Base-by-base conservation (phyloP, 2,888 invertebrate genomes). In the Stenurella melanura region DNA sequence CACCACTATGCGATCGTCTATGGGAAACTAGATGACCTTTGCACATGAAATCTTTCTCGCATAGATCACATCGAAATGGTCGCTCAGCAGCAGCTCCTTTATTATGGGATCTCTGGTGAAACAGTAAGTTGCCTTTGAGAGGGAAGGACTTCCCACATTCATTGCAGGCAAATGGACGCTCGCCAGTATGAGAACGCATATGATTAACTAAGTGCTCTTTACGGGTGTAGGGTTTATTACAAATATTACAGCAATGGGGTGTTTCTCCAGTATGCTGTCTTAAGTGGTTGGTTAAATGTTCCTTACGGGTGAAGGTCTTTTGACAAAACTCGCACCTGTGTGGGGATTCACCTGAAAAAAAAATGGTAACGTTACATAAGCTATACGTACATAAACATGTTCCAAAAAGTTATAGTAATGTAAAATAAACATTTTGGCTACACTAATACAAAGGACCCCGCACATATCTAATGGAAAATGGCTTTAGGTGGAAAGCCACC, bases 71-170 rank as follows among this genome's bases (percentile, higher is more conserved):
- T 72, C 94, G 92, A 90, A 95, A 96, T n/a, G 90, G 89, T 42
- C 90, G 79, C 73, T 90, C 90, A 0, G 90, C 90, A 1, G 85
- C 86, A 1, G 88, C 88, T n/a, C 90, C 90, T 81, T 96, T 96
- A 85, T 95, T 95, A 90, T 96, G 96, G 81, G 96, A 96, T 76
- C 96, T 92, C 90, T 96, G 95, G 88, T 96, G 96, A 91, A 96
- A 96, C 81, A 96, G 91, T 64, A 96, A 90, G 87, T 96, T 96
- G 60, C 85, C 96, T 90, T 96, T 96, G 67, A 96, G 90, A 0
- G 96, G 96, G 90, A 96, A 96, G 68, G 95, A 95, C 88, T 96
- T 96, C 86, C 96, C 96, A 88, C 96, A 96, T 86, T 96, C 96
- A 78, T 93, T 94, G 87, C 96, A 96, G 73, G 95, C 94, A 88